Conservation (phyloP, 37 sponge, comb jelly and placozoan genomes). For the Theonella swinhoei region DNA sequence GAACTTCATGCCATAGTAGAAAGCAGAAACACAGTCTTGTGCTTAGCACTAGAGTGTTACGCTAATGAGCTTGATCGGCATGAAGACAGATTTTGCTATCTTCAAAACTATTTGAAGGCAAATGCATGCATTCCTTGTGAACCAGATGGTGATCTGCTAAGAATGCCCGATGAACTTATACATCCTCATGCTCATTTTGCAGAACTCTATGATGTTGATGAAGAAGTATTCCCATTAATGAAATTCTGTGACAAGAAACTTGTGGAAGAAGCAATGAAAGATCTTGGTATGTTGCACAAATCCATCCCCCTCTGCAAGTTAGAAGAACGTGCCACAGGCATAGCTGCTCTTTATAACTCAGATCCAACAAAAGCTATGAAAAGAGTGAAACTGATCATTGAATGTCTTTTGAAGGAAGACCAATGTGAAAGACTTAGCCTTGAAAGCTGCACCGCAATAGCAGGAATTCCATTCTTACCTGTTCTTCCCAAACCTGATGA, state of each 20-base stretch:
- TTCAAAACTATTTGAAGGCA: neutral
- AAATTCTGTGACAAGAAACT: constrained; percentile 1
- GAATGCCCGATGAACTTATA: constrained; percentile 14
- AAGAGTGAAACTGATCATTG: constrained; percentile 11
- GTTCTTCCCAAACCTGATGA: constrained; percentile 11
- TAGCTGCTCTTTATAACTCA: constrained; percentile 6
- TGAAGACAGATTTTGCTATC: neutral
- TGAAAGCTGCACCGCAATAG: neutral
- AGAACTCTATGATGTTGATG: constrained; percentile 34
- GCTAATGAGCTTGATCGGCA: neutral
- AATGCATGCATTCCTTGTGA: constrained; percentile 54
- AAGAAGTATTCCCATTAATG: constrained; percentile 36
- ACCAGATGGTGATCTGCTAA: constrained; percentile 38
- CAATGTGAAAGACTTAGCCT: neutral
- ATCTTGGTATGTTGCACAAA: constrained; percentile 41
- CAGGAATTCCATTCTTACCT: constrained; percentile 16
- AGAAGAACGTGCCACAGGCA: constrained; percentile 15
- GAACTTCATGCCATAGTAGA: neutral
- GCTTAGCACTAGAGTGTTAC: constrained; percentile 1
- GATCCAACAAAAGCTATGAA: constrained; percentile 8
- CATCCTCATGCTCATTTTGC: constrained; percentile 31
- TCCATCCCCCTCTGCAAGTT: constrained; percentile 21
- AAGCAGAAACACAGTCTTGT: constrained; percentile 36
- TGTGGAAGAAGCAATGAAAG: constrained; percentile 3
- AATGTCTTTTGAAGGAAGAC: neutral